These are phyloP conservation scores for Aleiodes sp. DNA, from an alignment of 1,140 invertebrate species.

Conservation along the genomic window DNA sequence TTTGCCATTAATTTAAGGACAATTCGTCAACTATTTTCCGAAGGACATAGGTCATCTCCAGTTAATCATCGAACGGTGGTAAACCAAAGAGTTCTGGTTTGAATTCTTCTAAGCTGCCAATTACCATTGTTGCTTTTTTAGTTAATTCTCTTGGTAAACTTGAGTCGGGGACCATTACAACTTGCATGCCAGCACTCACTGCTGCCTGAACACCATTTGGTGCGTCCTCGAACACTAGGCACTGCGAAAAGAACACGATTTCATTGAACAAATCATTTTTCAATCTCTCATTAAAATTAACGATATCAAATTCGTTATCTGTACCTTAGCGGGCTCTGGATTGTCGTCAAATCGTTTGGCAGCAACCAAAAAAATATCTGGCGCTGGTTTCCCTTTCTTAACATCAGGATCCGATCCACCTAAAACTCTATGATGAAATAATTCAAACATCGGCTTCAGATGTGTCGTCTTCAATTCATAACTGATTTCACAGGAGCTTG, in stretches of 20 bases:
- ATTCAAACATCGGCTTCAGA: conserved; percentile 76
- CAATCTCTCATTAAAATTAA: too few relatives aligned
- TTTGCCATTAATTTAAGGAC: conserved; percentile 15
- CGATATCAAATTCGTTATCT: too few relatives aligned
- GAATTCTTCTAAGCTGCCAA: conserved; percentile 83
- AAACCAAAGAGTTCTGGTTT: conserved; percentile 87
- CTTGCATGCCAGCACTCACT: conserved; percentile 84
- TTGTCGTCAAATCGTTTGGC: conserved; percentile 82
- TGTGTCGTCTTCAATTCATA: conserved; percentile 81
- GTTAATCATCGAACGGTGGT: conserved; percentile 72
- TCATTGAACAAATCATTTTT: neutral
- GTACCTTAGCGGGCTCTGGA: conserved; percentile 73
- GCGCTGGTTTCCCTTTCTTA: conserved; percentile 89
- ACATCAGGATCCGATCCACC: conserved; percentile 90
- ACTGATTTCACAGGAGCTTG: conserved; percentile 83
- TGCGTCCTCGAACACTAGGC: conserved; percentile 94
- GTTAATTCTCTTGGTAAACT: conserved; percentile 71
- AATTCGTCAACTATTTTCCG: conserved; percentile 16
- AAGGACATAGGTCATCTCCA: neutral
- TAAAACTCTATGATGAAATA: conserved; percentile 86
- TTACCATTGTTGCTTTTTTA: conserved; percentile 75
- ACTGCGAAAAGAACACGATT: conserved; percentile 67
- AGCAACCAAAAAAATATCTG: conserved; percentile 91
- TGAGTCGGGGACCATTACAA: conserved; percentile 86
- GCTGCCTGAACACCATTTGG: conserved; percentile 87